Evolutionary conservation across 2,113 vertebrate genomes (phyloP).

Genomic region (Oncorhynchus clarkii): DNA sequence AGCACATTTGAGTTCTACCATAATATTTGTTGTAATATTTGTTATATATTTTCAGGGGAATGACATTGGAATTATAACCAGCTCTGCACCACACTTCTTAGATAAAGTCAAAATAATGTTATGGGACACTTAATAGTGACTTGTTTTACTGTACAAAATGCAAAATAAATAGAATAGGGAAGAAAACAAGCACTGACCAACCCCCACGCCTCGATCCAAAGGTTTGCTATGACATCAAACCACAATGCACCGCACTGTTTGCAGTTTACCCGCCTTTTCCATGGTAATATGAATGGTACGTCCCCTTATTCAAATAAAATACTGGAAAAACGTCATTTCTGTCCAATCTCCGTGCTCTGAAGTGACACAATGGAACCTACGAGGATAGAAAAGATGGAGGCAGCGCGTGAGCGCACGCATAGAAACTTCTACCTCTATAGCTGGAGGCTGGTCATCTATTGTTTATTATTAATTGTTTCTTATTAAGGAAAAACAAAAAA

Average conservation of each 20-base stretch:
- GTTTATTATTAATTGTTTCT: neutral
- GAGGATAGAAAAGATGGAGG: constrained; percentile 68
- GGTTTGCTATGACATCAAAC: constrained; percentile 51
- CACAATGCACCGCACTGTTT: constrained; percentile 73
- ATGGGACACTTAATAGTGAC: too few relatives aligned
- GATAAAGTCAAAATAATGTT: too few relatives aligned
- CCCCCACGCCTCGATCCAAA: constrained; percentile 4
- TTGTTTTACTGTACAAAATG: neutral
- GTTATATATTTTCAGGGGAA: too few relatives aligned
- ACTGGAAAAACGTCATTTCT: constrained; percentile 67
- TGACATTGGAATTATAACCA: too few relatives aligned
- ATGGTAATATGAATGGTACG: constrained; percentile 24
- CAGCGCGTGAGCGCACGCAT: constrained; percentile 36
- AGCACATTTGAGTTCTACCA: too few relatives aligned
- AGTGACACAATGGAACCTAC: constrained; percentile 79
- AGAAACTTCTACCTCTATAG: neutral
- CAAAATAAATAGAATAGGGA: neutral
- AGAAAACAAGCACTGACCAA: neutral
- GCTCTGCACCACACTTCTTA: too few relatives aligned
- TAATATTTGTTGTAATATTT: too few relatives aligned
- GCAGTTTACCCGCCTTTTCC: constrained; percentile 59
- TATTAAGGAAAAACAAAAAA: constrained; percentile 53
- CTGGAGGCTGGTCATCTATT: neutral
- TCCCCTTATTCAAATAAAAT: constrained; percentile 61
- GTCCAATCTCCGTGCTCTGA: constrained; percentile 68